Percentiles rank a stretch among this genome's conserved stretches.
Conservation (phyloP, 2,888 invertebrate genomes). For the Drosophila mayaguana region DNA sequence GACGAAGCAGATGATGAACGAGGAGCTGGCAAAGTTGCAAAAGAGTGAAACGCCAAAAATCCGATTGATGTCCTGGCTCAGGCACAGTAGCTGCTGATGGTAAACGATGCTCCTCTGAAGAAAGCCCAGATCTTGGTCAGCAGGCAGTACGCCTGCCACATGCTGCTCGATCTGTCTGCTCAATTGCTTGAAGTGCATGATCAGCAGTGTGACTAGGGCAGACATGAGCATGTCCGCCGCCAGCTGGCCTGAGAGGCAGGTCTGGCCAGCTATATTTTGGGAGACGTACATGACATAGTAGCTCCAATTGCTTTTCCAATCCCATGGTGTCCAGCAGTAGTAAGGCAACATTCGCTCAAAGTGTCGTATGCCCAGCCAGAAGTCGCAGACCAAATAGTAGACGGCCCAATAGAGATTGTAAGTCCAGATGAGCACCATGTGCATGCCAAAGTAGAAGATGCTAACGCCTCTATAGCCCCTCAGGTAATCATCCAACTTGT, state of each 20-base stretch:
- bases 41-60: slow-evolving; percentile 80
- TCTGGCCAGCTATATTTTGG: slow-evolving; percentile 73
- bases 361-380: slow-evolving; percentile 50
- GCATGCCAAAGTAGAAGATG: slow-evolving; percentile 68
- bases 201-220: slow-evolving; percentile 75
- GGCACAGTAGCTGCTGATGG: slow-evolving; percentile 60
- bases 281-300: slow-evolving; percentile 72
- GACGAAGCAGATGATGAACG: slow-evolving; percentile 82
- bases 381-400: slow-evolving; percentile 69
- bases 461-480: slow-evolving; percentile 56
- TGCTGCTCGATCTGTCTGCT: slow-evolving; percentile 53
- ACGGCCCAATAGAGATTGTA: slow-evolving; percentile 78
- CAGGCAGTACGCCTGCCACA: slow-evolving; percentile 38
- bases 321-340: slow-evolving; percentile 75
- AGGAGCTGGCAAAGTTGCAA: slow-evolving; percentile 77
- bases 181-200: slow-evolving; percentile 82
- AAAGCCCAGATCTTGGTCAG: slow-evolving; percentile 50
- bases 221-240: slow-evolving; percentile 81
- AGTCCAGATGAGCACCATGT: slow-evolving; percentile 75
- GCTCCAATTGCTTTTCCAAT: slow-evolving; percentile 67
- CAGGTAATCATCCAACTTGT: slow-evolving; percentile 39
- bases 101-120: slow-evolving; percentile 60
- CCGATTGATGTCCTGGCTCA: slow-evolving; percentile 67
- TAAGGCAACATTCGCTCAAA: slow-evolving; percentile 73
- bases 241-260: slow-evolving; percentile 73